Conservation (phyloP, 2,113 vertebrate genomes). For the Zosterops hypoxanthus region DNA sequence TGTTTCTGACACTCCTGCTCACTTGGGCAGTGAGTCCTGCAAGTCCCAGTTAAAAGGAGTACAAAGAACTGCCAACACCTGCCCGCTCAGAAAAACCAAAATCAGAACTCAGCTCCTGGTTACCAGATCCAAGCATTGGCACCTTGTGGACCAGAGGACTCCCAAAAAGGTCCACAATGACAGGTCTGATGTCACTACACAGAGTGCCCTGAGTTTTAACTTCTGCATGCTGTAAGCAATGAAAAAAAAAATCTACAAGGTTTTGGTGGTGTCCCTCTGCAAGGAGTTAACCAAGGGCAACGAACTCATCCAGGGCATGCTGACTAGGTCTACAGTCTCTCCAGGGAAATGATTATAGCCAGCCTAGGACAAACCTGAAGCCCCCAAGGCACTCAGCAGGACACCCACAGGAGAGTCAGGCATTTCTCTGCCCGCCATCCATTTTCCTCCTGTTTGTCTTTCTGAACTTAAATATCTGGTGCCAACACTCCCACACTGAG, state of each 20-base stretch:
- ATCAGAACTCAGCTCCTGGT: fast-evolving
- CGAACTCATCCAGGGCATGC: background rate
- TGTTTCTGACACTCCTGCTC: background rate
- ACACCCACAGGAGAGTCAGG: background rate
- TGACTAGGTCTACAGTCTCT: background rate
- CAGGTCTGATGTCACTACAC: background rate
- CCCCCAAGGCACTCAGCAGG: background rate
- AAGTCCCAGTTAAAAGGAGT: background rate
- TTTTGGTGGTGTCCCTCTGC: background rate
- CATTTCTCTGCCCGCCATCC: background rate
- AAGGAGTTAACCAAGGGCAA: background rate
- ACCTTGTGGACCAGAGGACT: background rate
- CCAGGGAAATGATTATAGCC: background rate
- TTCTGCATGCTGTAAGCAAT: background rate
- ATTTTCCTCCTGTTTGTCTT: background rate
- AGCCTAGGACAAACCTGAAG: background rate
- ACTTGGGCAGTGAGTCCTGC: background rate
- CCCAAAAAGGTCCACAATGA: background rate
- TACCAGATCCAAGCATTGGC: background rate
- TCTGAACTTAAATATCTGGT: background rate
- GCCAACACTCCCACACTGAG: background rate
- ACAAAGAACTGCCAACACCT: background rate
- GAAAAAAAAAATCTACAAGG: background rate
- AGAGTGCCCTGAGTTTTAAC: background rate
- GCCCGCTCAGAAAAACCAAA: background rate